These are phyloP conservation scores for Dendroctonus valens DNA, from an alignment of 1,140 invertebrate species.

Conservation along the genomic window DNA sequence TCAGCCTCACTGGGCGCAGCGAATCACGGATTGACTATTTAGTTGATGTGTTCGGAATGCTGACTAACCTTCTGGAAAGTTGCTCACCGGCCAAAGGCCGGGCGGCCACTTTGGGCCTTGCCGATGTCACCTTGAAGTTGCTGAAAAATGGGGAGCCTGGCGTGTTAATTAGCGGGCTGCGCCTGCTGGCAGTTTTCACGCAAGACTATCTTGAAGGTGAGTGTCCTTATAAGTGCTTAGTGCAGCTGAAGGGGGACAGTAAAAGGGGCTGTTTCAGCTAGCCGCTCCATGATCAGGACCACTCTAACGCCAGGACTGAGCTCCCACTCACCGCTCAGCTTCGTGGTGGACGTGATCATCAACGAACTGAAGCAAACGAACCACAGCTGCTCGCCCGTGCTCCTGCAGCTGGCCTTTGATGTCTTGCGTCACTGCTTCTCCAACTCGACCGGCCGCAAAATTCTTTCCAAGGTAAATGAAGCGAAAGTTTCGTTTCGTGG, in stretches of 20 bases:
- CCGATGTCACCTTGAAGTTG: conserved; percentile 57
- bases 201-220: conserved; percentile 54
- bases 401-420: conserved; percentile 53
- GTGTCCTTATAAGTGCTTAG: background rate
- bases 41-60: conserved; percentile 44
- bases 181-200: conserved; percentile 57
- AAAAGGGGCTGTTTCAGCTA: no score
- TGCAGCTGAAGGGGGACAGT: no score
- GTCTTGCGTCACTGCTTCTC: conserved; percentile 54
- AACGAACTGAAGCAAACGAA: no score
- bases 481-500: no score
- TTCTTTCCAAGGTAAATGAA: conserved; percentile 56
- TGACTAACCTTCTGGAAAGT: conserved; percentile 56
- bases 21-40: conserved; percentile 37
- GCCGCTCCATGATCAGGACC: no score
- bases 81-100: conserved; percentile 49
- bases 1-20: conserved; percentile 47
- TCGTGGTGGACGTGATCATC: no score
- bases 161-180: conserved; percentile 50
- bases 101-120: conserved; percentile 50
- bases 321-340: no score
- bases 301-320: no score
- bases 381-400: background rate
- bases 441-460: conserved; percentile 54
- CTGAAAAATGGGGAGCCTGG: conserved; percentile 56